Evolutionary conservation across 1,140 invertebrate genomes (phyloP).

Genomic region (Trichonephila inaurata): DNA sequence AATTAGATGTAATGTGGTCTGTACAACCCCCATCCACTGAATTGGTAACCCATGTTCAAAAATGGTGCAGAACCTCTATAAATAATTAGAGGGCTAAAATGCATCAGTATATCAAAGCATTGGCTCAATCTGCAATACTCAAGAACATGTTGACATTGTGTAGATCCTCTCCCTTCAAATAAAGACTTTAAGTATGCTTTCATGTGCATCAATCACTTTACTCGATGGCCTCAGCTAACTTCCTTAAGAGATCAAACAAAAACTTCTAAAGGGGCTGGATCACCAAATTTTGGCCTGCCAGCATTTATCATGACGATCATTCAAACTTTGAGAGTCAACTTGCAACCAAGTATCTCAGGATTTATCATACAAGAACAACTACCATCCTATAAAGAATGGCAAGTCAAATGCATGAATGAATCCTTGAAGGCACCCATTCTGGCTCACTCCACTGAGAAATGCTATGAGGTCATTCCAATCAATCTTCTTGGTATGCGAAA

Average conservation of each 20-base stretch:
- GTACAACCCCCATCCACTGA: too few species aligned
- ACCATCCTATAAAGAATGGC: not conserved
- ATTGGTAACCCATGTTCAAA: not conserved
- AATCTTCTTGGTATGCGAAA: not conserved
- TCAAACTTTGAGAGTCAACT: not conserved
- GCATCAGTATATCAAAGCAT: not conserved
- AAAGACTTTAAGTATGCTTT: not conserved
- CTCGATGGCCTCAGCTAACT: not conserved
- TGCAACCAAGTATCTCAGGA: not conserved
- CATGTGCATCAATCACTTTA: not conserved
- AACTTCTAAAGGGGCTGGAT: not conserved
- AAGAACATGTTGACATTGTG: not conserved
- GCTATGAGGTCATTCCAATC: not conserved
- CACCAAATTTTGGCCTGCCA: not conserved
- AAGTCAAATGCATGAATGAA: not conserved
- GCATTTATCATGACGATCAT: not conserved
- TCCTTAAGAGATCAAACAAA: not conserved
- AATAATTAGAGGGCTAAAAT: not conserved
- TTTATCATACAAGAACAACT: not conserved
- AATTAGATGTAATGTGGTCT: too few species aligned
- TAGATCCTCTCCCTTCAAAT: not conserved
- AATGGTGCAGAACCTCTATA: not conserved
- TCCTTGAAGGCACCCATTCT: not conserved
- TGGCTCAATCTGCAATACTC: not conserved
- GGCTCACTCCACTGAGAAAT: not conserved